phyloP scores from a whole-genome alignment of 2,797 vertebrate species.

The Takifugu rubripes region DNA sequence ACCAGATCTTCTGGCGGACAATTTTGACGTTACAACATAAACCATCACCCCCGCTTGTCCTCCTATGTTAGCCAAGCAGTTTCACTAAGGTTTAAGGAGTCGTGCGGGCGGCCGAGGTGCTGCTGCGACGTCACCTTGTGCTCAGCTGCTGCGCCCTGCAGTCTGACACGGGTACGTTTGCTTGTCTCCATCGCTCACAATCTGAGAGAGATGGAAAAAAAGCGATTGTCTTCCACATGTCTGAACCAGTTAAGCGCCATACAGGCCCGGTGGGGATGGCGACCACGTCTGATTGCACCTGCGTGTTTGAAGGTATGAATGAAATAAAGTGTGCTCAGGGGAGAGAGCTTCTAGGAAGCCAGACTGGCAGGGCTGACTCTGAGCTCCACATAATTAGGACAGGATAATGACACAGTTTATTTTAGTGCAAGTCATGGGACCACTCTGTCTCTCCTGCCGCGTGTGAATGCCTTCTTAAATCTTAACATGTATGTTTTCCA shows the following conservation, averaged over 20 bases:
- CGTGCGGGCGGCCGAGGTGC: background rate
- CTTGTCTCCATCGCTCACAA: conserved; percentile 54
- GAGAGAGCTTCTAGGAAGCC: conserved; percentile 37
- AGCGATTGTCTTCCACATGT: conserved; percentile 33
- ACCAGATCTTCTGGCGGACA: too few relatives aligned
- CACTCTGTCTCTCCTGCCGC: conserved; percentile 5
- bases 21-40: background rate
- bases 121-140: conserved; percentile 25
- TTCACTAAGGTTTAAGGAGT: conserved; percentile 5
- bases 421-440: conserved; percentile 55
- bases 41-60: background rate
- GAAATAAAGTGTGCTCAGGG: conserved; percentile 35
- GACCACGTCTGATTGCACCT: conserved; percentile 41
- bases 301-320: conserved; percentile 16
- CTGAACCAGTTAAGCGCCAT: conserved; percentile 55
- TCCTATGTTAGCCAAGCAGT: background rate
- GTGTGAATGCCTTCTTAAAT: conserved; percentile 2
- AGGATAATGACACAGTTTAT: conserved; percentile 51
- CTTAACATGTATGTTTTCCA: conserved; percentile 35
- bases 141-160: conserved; percentile 53
- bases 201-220: conserved; percentile 33
- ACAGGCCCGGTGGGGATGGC: conserved; percentile 51
- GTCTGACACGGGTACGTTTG: conserved; percentile 54
- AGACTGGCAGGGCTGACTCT: conserved; percentile 39
- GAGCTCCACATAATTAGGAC: conserved; percentile 56